Evolutionary conservation across 1,140 invertebrate genomes (phyloP).

Genomic region (Pseudomyrmex concolor): DNA sequence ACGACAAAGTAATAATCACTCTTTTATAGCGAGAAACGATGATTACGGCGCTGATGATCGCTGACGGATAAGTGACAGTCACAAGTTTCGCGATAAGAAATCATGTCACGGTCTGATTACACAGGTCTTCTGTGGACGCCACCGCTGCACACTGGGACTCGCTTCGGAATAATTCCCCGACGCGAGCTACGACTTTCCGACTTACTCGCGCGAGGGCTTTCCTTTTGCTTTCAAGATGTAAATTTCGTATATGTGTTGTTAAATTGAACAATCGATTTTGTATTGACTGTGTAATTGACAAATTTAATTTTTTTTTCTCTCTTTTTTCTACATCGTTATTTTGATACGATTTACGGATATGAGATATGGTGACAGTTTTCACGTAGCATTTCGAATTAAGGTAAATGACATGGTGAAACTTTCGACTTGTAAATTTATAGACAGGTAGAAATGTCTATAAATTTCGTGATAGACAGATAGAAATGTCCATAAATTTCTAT

Average conservation of each 20-base stretch:
- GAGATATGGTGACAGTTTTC: no score
- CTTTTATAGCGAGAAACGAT: neutral
- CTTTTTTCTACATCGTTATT: neutral
- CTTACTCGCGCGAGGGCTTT: neutral
- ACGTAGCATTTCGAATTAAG: no score
- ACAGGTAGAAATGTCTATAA: neutral
- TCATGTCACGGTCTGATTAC: constrained; percentile 60
- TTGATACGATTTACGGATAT: no score
- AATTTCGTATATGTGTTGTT: neutral
- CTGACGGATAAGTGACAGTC: neutral
- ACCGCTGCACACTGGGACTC: neutral
- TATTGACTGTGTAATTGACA: no score
- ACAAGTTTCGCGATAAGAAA: constrained; percentile 20
- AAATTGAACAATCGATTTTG: neutral
- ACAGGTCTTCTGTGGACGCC: neutral
- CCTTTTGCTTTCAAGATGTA: neutral
- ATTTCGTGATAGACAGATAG: neutral
- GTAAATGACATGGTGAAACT: no score
- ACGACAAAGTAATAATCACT: neutral
- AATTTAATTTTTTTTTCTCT: no score
- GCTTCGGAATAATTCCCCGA: neutral
- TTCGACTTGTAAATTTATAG: no score
- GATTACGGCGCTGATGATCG: neutral
- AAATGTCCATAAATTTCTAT: constrained; percentile 2
- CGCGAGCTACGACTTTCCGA: neutral